phyloP scores from a whole-genome alignment of 2,113 vertebrate genomes.

The Malurus elegans region DNA sequence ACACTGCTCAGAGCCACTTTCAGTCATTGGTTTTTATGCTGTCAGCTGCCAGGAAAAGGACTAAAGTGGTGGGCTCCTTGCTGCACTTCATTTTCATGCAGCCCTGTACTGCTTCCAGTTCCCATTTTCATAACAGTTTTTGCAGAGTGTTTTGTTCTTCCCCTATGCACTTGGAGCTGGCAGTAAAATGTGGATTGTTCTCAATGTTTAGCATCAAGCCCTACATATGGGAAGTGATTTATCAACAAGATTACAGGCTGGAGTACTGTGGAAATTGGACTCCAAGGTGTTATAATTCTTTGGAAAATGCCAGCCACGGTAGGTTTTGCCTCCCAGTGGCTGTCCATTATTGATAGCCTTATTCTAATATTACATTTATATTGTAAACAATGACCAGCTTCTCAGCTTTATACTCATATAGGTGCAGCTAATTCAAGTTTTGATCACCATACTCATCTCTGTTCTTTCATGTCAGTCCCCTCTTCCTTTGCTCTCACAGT shows the following conservation, averaged over 20 bases:
- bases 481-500: not conserved
- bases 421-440: not conserved
- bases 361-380: constrained; percentile 39
- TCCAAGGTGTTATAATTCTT: constrained; percentile 38
- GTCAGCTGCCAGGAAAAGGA: not conserved
- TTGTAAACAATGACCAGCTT: constrained; percentile 22
- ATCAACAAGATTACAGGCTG: constrained; percentile 34
- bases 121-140: not conserved
- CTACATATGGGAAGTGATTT: constrained; percentile 35
- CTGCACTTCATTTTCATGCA: not conserved
- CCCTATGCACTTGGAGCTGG: not conserved
- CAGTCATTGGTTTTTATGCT: not conserved
- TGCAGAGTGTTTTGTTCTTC: not conserved
- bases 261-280: constrained; percentile 26
- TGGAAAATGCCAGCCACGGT: constrained; percentile 8
- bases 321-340: not conserved
- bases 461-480: not conserved
- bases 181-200: constrained; percentile 28
- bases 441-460: not conserved
- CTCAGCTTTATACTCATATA: not conserved
- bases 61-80: not conserved
- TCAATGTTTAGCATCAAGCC: constrained; percentile 27
- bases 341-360: constrained; percentile 43
- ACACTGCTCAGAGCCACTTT: not conserved
- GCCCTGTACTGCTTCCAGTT: not conserved